Evolutionary conservation across 2,888 invertebrate genomes (phyloP).

Genomic region (Macrophya annulata): DNA sequence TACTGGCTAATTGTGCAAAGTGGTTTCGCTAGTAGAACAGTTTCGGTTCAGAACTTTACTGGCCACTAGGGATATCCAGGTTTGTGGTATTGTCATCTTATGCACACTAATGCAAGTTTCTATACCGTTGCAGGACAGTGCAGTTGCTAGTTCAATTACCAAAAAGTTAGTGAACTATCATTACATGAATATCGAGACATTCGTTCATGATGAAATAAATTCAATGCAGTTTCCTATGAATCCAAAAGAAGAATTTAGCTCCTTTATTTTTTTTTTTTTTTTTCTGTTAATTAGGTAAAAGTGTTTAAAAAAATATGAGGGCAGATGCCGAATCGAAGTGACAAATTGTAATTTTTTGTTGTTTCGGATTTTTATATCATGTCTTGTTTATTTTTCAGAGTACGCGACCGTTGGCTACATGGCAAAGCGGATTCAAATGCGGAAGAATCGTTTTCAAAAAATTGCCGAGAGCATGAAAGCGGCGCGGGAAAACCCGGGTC

Average conservation of each 20-base stretch:
- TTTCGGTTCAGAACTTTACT: constrained; percentile 5
- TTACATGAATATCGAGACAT: background rate
- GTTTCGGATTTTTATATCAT: background rate
- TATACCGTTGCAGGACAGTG: background rate
- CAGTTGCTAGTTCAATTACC: background rate
- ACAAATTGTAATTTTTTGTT: background rate
- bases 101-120: background rate
- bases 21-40: constrained; percentile 10
- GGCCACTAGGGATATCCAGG: background rate
- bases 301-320: no score
- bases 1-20: constrained; percentile 32
- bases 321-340: background rate
- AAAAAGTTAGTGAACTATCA: background rate
- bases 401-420: constrained; percentile 99
- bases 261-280: no score
- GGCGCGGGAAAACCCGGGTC: constrained; percentile 85
- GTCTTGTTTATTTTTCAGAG: constrained; percentile 83
- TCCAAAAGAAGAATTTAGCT: no score
- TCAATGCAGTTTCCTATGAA: background rate
- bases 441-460: constrained; percentile 96
- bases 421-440: constrained; percentile 98
- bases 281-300: no score
- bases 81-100: background rate
- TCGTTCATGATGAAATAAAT: background rate
- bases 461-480: constrained; percentile 96